Percentiles rank a stretch among this genome's conserved stretches.
Evolutionary conservation across 2,113 vertebrate genomes (phyloP).

Genomic region (Odocoileus virginianus): DNA sequence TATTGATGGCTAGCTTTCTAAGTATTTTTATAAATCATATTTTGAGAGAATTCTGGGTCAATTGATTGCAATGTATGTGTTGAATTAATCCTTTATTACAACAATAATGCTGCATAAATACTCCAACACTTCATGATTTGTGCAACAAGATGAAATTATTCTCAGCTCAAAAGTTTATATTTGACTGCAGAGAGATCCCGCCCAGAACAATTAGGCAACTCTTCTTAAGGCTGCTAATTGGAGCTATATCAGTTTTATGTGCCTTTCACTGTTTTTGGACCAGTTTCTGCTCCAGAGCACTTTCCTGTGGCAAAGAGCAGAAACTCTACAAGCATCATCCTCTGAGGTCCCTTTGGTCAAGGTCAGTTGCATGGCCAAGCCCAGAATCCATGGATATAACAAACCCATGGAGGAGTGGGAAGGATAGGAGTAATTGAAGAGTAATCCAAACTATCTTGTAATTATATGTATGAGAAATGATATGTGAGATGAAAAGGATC

Average conservation of each 20-base stretch:
- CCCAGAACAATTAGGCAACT: not conserved
- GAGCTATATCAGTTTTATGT: not conserved
- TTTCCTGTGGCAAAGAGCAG: not conserved
- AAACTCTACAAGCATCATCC: not conserved
- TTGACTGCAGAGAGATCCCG: not conserved
- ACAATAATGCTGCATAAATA: not conserved
- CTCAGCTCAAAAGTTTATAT: not conserved
- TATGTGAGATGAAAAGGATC: not conserved
- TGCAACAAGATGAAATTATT: not conserved
- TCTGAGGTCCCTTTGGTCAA: not conserved
- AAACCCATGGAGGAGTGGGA: not conserved
- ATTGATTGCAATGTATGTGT: not conserved
- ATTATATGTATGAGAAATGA: not conserved
- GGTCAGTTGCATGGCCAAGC: not conserved
- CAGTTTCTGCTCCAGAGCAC: not conserved
- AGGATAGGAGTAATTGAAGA: not conserved
- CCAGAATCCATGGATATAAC: not conserved
- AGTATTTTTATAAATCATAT: not conserved
- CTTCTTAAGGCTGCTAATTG: not conserved
- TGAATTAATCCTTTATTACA: not conserved
- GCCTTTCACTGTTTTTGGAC: not conserved
- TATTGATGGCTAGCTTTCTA: constrained; percentile 5
- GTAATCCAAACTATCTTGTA: not conserved
- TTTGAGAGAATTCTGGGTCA: not conserved
- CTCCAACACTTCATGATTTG: not conserved